phyloP scores from a whole-genome alignment of 2,797 vertebrate genomes.

The Acanthopagrus latus region DNA sequence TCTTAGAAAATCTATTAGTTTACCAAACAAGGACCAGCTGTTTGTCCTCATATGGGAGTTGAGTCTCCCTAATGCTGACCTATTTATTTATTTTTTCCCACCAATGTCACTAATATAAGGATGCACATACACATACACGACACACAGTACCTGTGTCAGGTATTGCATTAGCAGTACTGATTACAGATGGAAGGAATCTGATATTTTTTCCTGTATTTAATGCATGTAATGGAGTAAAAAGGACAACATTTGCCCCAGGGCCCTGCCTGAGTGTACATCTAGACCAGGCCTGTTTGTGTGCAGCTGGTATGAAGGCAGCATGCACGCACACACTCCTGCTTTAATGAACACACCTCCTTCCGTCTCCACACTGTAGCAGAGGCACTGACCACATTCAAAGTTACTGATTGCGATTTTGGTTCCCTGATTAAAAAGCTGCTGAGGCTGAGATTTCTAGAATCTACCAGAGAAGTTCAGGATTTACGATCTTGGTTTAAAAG shows the following conservation, averaged over 20 bases:
- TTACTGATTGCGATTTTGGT: not conserved
- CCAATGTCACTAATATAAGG: not conserved
- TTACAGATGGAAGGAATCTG: slow-evolving; percentile 59
- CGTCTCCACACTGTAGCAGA: slow-evolving; percentile 1
- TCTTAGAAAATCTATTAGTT: not conserved
- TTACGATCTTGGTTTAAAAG: not conserved
- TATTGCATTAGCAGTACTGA: slow-evolving; percentile 35
- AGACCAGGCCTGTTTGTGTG: slow-evolving; percentile 42
- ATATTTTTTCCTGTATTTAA: slow-evolving; percentile 19
- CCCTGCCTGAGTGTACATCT: slow-evolving; percentile 15
- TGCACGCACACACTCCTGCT: slow-evolving; percentile 30
- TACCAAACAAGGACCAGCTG: not conserved
- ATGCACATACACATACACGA: not conserved
- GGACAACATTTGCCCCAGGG: slow-evolving; percentile 11
- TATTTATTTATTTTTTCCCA: not conserved
- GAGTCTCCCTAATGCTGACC: not conserved
- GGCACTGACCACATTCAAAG: not conserved
- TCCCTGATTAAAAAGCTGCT: not conserved
- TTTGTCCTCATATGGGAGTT: not conserved
- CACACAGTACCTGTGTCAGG: not conserved
- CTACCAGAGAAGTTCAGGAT: not conserved
- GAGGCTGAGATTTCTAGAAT: not conserved
- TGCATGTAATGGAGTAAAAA: too few species aligned
- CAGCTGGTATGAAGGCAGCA: slow-evolving; percentile 21
- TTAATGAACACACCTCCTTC: slow-evolving; percentile 22